Evolutionary conservation across 2,113 vertebrate species (phyloP).

Genomic region (Pristiophorus japonicus): DNA sequence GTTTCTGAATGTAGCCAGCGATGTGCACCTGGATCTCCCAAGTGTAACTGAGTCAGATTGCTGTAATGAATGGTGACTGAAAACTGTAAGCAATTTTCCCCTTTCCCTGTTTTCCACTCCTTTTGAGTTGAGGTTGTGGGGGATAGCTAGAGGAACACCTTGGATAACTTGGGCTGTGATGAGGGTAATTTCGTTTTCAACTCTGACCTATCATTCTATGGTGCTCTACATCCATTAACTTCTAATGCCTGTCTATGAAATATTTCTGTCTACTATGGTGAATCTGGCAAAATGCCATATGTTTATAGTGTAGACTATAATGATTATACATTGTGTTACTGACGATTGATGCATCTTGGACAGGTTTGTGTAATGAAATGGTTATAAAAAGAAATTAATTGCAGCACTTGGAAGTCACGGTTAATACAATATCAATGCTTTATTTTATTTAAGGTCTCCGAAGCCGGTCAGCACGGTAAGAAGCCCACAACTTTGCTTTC

Average conservation of each 20-base stretch:
- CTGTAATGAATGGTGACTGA: not conserved
- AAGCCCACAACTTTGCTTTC: constrained; percentile 83
- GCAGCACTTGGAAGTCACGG: not conserved
- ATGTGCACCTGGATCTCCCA: not conserved
- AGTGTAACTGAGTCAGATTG: not conserved
- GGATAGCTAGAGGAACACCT: not conserved
- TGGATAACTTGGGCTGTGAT: not conserved
- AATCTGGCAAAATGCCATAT: not conserved
- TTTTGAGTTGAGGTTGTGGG: not conserved
- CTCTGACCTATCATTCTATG: not conserved
- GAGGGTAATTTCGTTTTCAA: not conserved
- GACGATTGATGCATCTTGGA: not conserved
- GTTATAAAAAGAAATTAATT: not conserved
- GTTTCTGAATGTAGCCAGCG: not conserved
- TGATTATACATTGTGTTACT: not conserved
- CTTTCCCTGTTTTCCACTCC: not conserved
- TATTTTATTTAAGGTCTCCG: constrained; percentile 73
- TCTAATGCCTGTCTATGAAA: not conserved
- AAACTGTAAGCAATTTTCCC: not conserved
- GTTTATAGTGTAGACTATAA: not conserved
- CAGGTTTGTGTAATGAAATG: not conserved
- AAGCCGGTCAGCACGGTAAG: constrained; percentile 79
- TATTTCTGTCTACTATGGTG: not conserved
- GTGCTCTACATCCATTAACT: not conserved
- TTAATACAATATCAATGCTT: not conserved